These are phyloP conservation scores for Sylvia atricapilla DNA, from an alignment of 2,113 vertebrate genomes.

Conservation along the genomic window DNA sequence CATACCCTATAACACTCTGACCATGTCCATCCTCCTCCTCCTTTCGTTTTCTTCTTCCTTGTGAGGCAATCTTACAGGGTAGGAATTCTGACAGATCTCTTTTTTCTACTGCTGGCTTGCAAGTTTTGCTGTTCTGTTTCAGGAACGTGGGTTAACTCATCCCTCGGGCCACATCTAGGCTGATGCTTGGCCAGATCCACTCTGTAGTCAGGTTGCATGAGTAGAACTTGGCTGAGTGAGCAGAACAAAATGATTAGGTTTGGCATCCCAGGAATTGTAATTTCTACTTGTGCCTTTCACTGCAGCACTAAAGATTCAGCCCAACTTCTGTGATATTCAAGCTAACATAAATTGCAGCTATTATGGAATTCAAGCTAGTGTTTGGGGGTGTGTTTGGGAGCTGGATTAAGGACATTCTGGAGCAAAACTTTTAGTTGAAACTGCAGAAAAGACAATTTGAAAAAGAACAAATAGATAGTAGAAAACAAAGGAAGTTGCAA, in stretches of 20 bases:
- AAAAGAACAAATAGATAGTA: background rate
- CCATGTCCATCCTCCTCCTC: rapidly evolving
- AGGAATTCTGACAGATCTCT: background rate
- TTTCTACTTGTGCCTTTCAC: constrained; percentile 4
- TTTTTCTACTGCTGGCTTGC: background rate
- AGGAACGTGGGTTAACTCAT: background rate
- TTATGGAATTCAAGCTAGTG: background rate
- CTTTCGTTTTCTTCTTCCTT: background rate
- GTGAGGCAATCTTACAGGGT: background rate
- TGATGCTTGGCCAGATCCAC: background rate
- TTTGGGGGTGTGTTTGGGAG: background rate
- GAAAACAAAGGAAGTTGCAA: background rate
- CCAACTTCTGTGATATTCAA: background rate
- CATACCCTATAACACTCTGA: background rate
- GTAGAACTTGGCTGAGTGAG: constrained; percentile 20
- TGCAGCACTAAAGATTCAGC: background rate
- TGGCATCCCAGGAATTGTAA: background rate
- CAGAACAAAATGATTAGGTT: constrained; percentile 27
- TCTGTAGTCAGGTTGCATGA: background rate
- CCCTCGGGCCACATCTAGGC: background rate
- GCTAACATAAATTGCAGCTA: background rate
- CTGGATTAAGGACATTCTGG: background rate
- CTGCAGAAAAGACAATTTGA: background rate
- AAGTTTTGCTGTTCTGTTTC: background rate
- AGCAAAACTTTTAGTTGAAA: constrained; percentile 11